Conservation (phyloP, 1,140 invertebrate species). For the Nephila pilipes region DNA sequence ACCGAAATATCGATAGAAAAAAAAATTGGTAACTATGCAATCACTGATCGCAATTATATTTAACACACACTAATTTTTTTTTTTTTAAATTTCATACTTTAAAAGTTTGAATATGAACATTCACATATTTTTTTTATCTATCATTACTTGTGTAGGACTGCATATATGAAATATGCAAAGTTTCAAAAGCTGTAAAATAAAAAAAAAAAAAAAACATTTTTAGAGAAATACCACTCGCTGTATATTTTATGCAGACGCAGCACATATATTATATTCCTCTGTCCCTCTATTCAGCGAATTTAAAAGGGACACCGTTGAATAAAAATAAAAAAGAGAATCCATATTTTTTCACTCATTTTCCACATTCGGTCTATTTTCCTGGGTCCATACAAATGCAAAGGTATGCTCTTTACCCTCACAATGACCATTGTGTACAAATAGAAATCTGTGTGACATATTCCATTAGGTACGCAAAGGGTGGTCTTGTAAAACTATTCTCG, state of each 20-base stretch:
- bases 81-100: too few relatives aligned
- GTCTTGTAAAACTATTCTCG: conserved; percentile 6
- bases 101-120: too few relatives aligned
- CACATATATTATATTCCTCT: background rate
- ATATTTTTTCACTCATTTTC: conserved; percentile 25
- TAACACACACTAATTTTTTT: too few relatives aligned
- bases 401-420: background rate
- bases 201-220: too few relatives aligned
- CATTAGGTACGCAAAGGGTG: conserved; percentile 14
- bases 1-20: too few relatives aligned
- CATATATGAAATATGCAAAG: too few relatives aligned
- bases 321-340: background rate
- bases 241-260: background rate
- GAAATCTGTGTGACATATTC: background rate
- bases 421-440: conserved; percentile 8
- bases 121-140: too few relatives aligned
- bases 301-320: background rate
- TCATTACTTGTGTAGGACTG: too few relatives aligned
- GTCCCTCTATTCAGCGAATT: background rate
- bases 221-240: background rate
- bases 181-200: too few relatives aligned
- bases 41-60: too few relatives aligned
- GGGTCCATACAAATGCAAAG: background rate
- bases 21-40: too few relatives aligned
- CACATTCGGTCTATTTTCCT: background rate